These are phyloP conservation scores for Xiphophorus birchmanni DNA, from an alignment of 2,797 vertebrate species.

Conservation along the genomic window DNA sequence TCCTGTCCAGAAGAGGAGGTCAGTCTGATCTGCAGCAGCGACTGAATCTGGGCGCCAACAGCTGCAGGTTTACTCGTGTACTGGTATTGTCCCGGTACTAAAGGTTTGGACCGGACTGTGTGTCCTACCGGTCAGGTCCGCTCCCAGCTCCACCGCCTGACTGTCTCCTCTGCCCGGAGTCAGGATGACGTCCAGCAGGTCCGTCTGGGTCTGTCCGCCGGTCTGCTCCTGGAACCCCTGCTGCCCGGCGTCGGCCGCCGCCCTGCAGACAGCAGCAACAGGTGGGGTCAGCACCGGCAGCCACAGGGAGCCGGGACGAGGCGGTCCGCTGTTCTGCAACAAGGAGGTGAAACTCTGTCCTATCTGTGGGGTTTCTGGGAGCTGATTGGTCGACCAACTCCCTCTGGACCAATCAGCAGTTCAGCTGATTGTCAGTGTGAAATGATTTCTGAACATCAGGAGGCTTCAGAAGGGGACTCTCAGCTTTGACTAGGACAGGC, in stretches of 20 bases:
- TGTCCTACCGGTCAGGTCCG: neutral
- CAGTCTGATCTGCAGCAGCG: neutral
- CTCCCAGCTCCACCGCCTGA: neutral
- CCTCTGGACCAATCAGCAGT: no score
- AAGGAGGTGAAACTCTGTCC: neutral
- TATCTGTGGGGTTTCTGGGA: neutral
- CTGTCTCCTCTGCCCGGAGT: conserved; percentile 25
- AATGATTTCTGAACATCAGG: no score
- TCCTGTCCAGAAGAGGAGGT: neutral
- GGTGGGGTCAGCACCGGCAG: neutral
- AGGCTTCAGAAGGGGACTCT: no score
- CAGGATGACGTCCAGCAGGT: conserved; percentile 41
- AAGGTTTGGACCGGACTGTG: neutral
- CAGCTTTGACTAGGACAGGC: no score
- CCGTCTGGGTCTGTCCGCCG: conserved; percentile 15
- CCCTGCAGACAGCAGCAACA: conserved; percentile 37
- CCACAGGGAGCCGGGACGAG: neutral
- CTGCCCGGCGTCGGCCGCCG: neutral
- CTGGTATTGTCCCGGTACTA: neutral
- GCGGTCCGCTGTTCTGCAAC: no score
- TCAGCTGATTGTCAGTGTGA: no score
- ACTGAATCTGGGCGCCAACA: neutral
- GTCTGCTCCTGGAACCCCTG: conserved; percentile 48
- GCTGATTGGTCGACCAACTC: neutral
- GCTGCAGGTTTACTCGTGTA: neutral